phyloP scores from a whole-genome alignment of 2,888 invertebrate species.

The Morpho deidamia region DNA sequence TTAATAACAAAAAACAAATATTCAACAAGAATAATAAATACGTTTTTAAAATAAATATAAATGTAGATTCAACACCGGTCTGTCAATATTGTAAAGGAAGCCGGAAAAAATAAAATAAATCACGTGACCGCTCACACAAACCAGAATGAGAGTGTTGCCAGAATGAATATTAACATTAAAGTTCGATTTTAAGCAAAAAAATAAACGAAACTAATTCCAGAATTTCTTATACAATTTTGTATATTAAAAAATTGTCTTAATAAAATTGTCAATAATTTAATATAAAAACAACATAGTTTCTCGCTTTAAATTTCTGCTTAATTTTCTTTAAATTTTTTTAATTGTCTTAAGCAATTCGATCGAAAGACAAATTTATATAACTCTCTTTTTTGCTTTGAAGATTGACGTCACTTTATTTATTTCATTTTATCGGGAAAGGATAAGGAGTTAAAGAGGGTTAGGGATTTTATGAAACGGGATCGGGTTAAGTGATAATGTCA shows the following conservation, averaged over 20 bases:
- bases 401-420: neutral
- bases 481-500: slow-evolving; percentile 46
- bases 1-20: slow-evolving; percentile 65
- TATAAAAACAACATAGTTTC: too few relatives aligned
- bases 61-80: slow-evolving; percentile 74
- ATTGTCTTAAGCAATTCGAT: too few relatives aligned
- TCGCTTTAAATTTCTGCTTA: too few relatives aligned
- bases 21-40: slow-evolving; percentile 73
- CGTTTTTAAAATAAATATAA: slow-evolving; percentile 56
- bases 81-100: slow-evolving; percentile 71
- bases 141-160: neutral
- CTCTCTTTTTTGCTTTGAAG: neutral
- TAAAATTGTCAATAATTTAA: too few relatives aligned
- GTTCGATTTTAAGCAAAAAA: too few relatives aligned
- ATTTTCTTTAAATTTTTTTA: too few relatives aligned
- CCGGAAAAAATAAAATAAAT: slow-evolving; percentile 31
- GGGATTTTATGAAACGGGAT: slow-evolving; percentile 21
- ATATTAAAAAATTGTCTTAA: too few relatives aligned
- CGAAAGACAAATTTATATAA: too few relatives aligned
- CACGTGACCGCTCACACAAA: slow-evolving; percentile 3
- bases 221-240: too few relatives aligned
- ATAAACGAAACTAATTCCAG: too few relatives aligned
- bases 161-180: too few relatives aligned
- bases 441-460: slow-evolving; percentile 25
- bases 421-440: neutral